Evolutionary conservation across 2,888 invertebrate species (phyloP).

Genomic region (Acrobasis suavella): DNA sequence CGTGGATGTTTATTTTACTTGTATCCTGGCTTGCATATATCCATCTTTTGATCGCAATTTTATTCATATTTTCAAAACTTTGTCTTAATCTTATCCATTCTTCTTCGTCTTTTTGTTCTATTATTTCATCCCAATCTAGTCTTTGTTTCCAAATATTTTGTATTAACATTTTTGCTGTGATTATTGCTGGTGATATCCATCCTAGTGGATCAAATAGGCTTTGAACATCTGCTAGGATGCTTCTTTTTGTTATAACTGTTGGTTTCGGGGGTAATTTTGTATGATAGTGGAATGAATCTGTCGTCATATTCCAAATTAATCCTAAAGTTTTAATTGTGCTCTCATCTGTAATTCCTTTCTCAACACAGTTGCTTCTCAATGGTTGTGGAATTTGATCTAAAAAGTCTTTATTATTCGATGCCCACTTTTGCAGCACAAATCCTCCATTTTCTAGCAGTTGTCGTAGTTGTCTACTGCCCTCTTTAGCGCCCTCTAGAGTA

Average conservation of each 20-base stretch:
- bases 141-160: slow-evolving; percentile 22
- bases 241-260: slow-evolving; percentile 16
- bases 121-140: slow-evolving; percentile 26
- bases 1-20: slow-evolving; percentile 11
- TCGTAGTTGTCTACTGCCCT: neutral
- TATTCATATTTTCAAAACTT: slow-evolving; percentile 12
- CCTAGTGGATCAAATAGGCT: slow-evolving; percentile 33
- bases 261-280: neutral
- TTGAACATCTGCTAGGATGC: slow-evolving; percentile 21
- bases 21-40: slow-evolving; percentile 2
- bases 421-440: neutral
- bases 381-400: neutral
- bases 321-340: slow-evolving; percentile 1
- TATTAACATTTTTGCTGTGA: slow-evolving; percentile 30
- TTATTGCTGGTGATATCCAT: slow-evolving; percentile 28
- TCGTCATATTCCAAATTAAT: slow-evolving; percentile 4
- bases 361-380: slow-evolving; percentile 1
- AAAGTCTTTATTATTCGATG: neutral
- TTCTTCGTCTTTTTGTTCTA: slow-evolving; percentile 16
- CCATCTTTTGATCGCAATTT: slow-evolving; percentile 23
- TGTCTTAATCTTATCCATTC: slow-evolving; percentile 19
- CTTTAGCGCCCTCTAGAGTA: slow-evolving; percentile 1
- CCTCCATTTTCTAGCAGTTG: neutral
- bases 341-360: slow-evolving; percentile 1
- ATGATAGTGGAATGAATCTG: slow-evolving; percentile 1